Evolutionary conservation across 2,888 invertebrate species (phyloP), one percentile per base, ranked within the genome.

Genomic region (Limnephilus lunatus): DNA sequence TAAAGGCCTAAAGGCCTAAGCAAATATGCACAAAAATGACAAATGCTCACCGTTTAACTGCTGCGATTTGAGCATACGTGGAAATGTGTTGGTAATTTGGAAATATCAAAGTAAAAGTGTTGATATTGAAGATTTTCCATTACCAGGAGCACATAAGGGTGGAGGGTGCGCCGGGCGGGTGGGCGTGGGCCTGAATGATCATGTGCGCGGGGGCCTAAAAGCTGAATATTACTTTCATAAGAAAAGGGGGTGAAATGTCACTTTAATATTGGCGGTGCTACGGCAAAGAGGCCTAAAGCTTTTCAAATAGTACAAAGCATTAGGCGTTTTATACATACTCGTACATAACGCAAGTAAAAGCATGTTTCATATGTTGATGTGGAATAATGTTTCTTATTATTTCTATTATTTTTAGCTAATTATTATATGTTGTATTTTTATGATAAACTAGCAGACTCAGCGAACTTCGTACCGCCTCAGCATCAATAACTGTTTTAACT

Each of bases 201-300:
- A 48, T 81, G 90, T 91, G 90, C 90, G 92, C 88, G 83, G 39
- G 90, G 83, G 39, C 85, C 89, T 85, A 86, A 90, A 89, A 92
- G 89, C 87, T 89, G 91, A 92, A 93, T 93, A 93, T 93, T 93
- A 93, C 93, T 93, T 93, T 93, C 91, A 89, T 88, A 90, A 85
- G 80, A 68, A 89, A 85, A 86, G 68, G 93, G 91, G 90, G 88
- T 91, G 90, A 92, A 88, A 92, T 92, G 91, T 92, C 92, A 92
- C 92, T 89, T 91, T 91, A 89, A 91, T 91, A 91, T 89, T 89
- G 80, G 68, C 39, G 35, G 32, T 91, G 80, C 35, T 82, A n/a
- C 30, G 30, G 30, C 30, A 90, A 12, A 90, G 81, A 30, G 85
- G 39, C 85, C 15, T 44, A 89, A 32, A 89, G 19, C 81, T 7